Evolutionary conservation across 2,888 invertebrate species (phyloP), one percentile per base, ranked within the genome.

Genomic region (Taphrorychus bicolor): DNA sequence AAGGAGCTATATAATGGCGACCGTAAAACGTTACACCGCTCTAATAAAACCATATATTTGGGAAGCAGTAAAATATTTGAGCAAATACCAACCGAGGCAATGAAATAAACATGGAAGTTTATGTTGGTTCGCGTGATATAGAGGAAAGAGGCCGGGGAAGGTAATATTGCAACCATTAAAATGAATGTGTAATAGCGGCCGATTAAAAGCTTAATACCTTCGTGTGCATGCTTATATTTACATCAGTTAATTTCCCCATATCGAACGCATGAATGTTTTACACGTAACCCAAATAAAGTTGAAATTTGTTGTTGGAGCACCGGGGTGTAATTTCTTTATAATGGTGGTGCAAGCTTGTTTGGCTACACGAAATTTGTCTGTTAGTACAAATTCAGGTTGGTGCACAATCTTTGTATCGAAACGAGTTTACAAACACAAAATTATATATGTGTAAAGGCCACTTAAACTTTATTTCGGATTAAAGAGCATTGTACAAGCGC

Each of bases 181-280:
- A 56, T 60, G 40, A 66, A 66, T 60, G 66, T 56, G 66, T 60
- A 54, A 56, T 48, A 48, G 56, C 56, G 19, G 49, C 56, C 59
- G 53, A 59, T 60, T 59, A 66, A 66, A 66, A 45, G 53, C 59
- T 56, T 58, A 58, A 17, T n/a, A 16, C 64, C 58, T 18, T 42
- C 52, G 52, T 53, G 64, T 64, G 64, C 64, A 64, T 64, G 64
- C 59, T 64, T 59, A 64, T 64, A 64, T 40, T 59, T 22, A 41
- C 64, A 64, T 64, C 64, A 58, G 58, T 64, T 51, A 63, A 57
- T 63, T 51, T 57, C 51, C 14, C 32, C 21, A 19, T 9, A 18
- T 42, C 11, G 41, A 51, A 63, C 57, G 48, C 24, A 23, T 19
- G 18, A 54, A 45, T 45, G 32, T 22, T 56, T 42, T 58, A 58